A percentile compares a stretch with the other conserved stretches of the same genome.
These are phyloP conservation scores for Bubo bubo DNA, from an alignment of 2,113 vertebrate species.

Conservation along the genomic window DNA sequence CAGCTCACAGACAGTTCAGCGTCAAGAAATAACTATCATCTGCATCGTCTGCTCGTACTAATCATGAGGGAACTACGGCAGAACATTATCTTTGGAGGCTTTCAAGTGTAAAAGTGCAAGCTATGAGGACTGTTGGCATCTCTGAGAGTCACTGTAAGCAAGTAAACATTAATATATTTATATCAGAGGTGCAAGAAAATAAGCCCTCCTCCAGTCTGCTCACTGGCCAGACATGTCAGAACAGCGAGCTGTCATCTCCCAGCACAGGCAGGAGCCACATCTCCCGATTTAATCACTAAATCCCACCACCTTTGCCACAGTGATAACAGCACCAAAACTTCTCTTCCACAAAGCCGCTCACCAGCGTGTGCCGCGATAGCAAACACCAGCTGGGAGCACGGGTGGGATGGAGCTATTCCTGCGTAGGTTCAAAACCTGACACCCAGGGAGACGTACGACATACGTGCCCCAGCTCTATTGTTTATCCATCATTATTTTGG, in stretches of 20 bases:
- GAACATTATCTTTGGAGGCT: neutral
- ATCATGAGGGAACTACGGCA: neutral
- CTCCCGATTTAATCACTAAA: neutral
- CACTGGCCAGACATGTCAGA: rapidly evolving
- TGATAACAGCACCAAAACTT: neutral
- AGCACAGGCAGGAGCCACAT: neutral
- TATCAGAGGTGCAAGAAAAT: neutral
- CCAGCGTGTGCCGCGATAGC: rapidly evolving
- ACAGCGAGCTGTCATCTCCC: neutral
- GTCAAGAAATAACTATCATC: neutral
- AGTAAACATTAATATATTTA: neutral
- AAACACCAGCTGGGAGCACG: rapidly evolving
- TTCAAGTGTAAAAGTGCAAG: slow-evolving; percentile 12
- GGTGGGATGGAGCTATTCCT: neutral
- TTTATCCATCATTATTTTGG: neutral
- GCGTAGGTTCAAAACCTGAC: rapidly evolving
- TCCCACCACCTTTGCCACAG: neutral
- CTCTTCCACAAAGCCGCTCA: neutral
- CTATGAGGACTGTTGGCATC: neutral
- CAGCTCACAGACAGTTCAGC: rapidly evolving
- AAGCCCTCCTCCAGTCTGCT: neutral
- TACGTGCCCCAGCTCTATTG: rapidly evolving
- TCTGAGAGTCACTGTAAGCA: neutral
- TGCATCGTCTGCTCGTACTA: neutral
- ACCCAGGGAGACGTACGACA: rapidly evolving